Evolutionary conservation across 2,797 vertebrate genomes (phyloP).

Genomic region (Anguilla megastoma): DNA sequence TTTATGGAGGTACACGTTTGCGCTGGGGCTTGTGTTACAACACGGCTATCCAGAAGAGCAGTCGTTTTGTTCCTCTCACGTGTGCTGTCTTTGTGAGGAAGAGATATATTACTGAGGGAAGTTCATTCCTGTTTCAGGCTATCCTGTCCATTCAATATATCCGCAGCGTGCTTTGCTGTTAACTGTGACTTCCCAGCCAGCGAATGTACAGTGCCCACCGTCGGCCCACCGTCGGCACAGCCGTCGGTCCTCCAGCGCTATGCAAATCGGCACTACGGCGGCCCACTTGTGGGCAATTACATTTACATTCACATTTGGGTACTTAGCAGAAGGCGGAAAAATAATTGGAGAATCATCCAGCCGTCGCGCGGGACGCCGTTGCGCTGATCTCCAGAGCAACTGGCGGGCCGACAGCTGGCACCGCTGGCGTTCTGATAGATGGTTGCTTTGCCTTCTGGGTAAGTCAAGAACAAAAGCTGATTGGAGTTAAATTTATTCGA

Average conservation of each 20-base stretch:
- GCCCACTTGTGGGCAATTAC: too few species aligned
- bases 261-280: too few species aligned
- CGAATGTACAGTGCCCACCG: not conserved
- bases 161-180: not conserved
- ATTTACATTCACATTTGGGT: too few species aligned
- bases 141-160: not conserved
- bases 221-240: too few species aligned
- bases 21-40: too few species aligned
- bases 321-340: too few species aligned
- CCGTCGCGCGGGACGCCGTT: too few species aligned
- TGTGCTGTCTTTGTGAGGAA: not conserved
- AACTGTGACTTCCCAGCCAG: not conserved
- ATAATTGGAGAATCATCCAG: too few species aligned
- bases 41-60: not conserved
- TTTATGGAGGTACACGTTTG: too few species aligned
- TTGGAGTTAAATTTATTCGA: not conserved
- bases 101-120: not conserved
- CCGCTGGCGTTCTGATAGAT: not conserved
- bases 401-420: not conserved
- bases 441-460: not conserved
- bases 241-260: too few species aligned
- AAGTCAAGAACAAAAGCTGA: not conserved
- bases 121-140: not conserved
- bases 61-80: not conserved
- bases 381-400: too few species aligned